Evolutionary conservation across 1,140 invertebrate genomes (phyloP).

Genomic region (Drosophila arizonae): DNA sequence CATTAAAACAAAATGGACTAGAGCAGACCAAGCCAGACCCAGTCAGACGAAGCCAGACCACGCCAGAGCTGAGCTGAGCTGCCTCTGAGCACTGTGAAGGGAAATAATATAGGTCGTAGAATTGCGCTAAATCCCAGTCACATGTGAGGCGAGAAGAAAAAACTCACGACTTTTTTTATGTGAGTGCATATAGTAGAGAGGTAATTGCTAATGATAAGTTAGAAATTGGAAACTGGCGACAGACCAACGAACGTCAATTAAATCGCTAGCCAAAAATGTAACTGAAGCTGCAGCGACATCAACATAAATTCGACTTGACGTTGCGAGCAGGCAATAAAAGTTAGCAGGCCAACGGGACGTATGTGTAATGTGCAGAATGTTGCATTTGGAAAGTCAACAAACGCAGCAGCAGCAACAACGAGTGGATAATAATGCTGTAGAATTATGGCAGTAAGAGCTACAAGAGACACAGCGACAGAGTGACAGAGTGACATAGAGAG

Average conservation of each 20-base stretch:
- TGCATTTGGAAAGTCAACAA: conserved; percentile 12
- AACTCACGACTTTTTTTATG: conserved; percentile 43
- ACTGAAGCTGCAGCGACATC: conserved; percentile 30
- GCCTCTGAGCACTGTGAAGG: neutral
- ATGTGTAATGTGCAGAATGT: conserved; percentile 46
- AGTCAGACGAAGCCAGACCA: too few species aligned
- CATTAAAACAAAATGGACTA: conserved; percentile 37
- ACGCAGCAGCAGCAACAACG: neutral
- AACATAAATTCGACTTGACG: conserved; percentile 78
- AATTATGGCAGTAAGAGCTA: conserved; percentile 28
- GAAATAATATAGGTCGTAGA: neutral
- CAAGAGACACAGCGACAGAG: neutral
- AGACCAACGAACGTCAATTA: conserved; percentile 55
- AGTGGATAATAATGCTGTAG: conserved; percentile 33
- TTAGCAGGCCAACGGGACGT: conserved; percentile 40
- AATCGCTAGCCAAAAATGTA: neutral
- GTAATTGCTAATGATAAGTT: conserved; percentile 37
- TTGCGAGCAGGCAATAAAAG: conserved; percentile 47
- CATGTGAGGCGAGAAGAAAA: conserved; percentile 31
- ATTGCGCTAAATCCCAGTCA: neutral
- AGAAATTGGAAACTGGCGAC: conserved; percentile 45
- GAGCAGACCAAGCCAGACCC: conserved; percentile 24
- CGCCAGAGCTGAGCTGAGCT: neutral
- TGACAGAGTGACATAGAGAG: neutral
- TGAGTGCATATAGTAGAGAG: conserved; percentile 18